These are phyloP conservation scores for Xylophagus ater DNA, from an alignment of 2,888 invertebrate species.

Conservation along the genomic window DNA sequence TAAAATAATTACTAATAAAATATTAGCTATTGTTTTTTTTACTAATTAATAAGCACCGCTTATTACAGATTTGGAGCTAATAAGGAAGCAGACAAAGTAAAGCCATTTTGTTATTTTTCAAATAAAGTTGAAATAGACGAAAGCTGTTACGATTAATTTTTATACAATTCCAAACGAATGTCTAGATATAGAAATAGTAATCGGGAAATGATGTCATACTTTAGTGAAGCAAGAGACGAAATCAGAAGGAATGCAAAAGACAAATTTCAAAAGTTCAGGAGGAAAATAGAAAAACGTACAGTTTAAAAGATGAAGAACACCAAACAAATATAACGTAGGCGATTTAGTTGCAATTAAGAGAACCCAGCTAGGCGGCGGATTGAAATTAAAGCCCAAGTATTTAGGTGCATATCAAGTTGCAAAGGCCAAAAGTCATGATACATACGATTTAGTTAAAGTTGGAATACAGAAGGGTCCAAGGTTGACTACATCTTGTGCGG, in stretches of 20 bases:
- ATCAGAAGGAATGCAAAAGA: not conserved
- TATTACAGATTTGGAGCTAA: conserved; percentile 9
- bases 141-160: not conserved
- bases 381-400: too few relatives aligned
- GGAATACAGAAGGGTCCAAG: conserved; percentile 5
- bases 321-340: not conserved
- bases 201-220: not conserved
- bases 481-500: conserved; percentile 5
- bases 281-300: not conserved
- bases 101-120: conserved; percentile 8
- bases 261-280: not conserved
- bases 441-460: conserved; percentile 5
- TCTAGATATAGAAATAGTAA: not conserved
- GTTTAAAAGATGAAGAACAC: not conserved
- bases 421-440: conserved; percentile 3
- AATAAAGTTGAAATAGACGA: conserved; percentile 8
- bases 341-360: not conserved
- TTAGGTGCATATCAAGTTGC: conserved; percentile 7
- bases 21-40: too few relatives aligned
- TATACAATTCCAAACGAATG: not conserved
- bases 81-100: conserved; percentile 4
- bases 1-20: too few relatives aligned
- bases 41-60: too few relatives aligned
- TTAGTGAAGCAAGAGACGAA: not conserved
- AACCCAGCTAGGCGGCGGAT: not conserved